Evolutionary conservation across 1,140 invertebrate species (phyloP), one percentile per base, ranked within the genome.

Genomic region (Bicyclus anynana): DNA sequence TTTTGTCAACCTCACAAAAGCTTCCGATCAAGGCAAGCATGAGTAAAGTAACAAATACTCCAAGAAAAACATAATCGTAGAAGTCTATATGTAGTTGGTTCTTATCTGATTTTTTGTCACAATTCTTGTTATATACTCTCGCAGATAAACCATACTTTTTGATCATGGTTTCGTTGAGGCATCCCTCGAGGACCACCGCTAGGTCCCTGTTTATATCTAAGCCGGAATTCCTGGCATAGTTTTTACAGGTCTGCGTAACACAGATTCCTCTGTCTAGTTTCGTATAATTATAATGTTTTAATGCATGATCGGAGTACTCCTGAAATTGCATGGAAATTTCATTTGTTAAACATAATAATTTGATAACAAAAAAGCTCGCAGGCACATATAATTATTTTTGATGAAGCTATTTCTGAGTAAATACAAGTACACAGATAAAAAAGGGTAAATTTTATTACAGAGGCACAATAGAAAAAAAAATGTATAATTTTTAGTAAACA

Each of bases 281-380:
- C 10, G 20, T 21, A 44, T 44, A 44, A 12, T 44, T 44, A 18
- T 44, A 44, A 20, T 44, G 40, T 44, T 44, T 44, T 7, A 20
- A 21, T 21, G 17, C 12, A 21, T n/a, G n/a, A 5, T 44, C 40
- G 20, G 40, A 44, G 21, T 44, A 44, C 14, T 44, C 40, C 40
- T 44, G 20, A 44, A 44, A 40, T 33, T n/a, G n/a, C n/a, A n/a
- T n/a, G n/a, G n/a, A n/a, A n/a, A n/a, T n/a, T n/a, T n/a, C n/a
- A n/a, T n/a, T n/a, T n/a, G n/a, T n/a, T n/a, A n/a, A n/a, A n/a
- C n/a, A n/a, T n/a, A n/a, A n/a, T n/a, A n/a, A n/a, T n/a, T n/a
- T n/a, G n/a, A n/a, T n/a, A n/a, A n/a, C n/a, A n/a, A n/a, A n/a
- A n/a, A n/a, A n/a, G n/a, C n/a, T n/a, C n/a, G n/a, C n/a, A n/a